Percentiles rank a stretch among this genome's conserved stretches.
Evolutionary conservation across 2,888 invertebrate species (phyloP).

Genomic region (Gymnocheta viridis): DNA sequence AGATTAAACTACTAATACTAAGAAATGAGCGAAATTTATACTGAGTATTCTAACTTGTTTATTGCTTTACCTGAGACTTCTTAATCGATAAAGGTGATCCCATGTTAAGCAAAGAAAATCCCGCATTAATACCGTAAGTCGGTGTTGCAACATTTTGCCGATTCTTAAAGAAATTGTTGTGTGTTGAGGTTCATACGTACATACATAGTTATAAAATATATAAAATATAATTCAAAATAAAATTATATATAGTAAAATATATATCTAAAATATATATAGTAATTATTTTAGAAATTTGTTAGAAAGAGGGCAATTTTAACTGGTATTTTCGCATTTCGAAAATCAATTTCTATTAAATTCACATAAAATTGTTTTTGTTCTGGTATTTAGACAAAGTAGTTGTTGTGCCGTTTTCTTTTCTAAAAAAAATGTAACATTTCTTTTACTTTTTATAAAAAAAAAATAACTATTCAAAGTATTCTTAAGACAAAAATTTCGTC

Average conservation of each 20-base stretch:
- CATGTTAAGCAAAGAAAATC: slow-evolving; percentile 80
- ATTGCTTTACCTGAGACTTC: slow-evolving; percentile 80
- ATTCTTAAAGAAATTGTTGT: slow-evolving; percentile 74
- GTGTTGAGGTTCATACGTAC: slow-evolving; percentile 6
- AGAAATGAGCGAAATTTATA: background rate
- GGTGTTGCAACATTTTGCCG: slow-evolving; percentile 81
- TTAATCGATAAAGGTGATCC: slow-evolving; percentile 81
- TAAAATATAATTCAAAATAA: slow-evolving; percentile 72
- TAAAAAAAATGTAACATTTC: too few species aligned
- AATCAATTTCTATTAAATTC: too few species aligned
- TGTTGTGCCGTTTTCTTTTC: too few species aligned
- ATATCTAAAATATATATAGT: slow-evolving; percentile 31
- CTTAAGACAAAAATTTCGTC: too few species aligned
- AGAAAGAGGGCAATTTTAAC: background rate
- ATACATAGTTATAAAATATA: too few species aligned
- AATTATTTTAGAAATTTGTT: slow-evolving; percentile 50
- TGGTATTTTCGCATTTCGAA: background rate
- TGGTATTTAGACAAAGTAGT: too few species aligned
- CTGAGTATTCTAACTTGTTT: slow-evolving; percentile 10
- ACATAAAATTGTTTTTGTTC: too few species aligned
- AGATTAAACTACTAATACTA: background rate
- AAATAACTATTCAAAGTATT: too few species aligned
- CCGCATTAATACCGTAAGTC: slow-evolving; percentile 80
- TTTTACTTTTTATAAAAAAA: too few species aligned
- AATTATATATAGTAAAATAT: too few species aligned